Base-by-base conservation (phyloP, 2,888 invertebrate species). In the Dasypogon diadema region DNA sequence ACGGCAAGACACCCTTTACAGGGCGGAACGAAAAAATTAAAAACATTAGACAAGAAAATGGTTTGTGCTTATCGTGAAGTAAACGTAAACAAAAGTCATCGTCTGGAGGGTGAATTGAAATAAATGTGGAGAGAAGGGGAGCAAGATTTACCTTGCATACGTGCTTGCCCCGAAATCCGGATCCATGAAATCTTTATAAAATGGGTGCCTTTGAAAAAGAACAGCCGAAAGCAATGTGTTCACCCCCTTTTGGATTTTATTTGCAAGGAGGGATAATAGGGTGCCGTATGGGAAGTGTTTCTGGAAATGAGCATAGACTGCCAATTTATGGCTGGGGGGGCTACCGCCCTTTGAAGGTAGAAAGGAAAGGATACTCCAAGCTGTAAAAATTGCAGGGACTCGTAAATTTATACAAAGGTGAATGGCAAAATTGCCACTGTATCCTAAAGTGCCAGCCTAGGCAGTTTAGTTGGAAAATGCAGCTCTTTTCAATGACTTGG, bases 151-250 rank as follows among this genome's bases (percentile, higher is more conserved):
- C 8, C 8, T 12, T 42, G 42, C 42, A 42, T 42, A n/a, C 42
- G 42, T n/a, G n/a, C 42, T 42, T 42, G 8, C 4, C 18, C 16
- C n/a, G n/a, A n/a, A n/a, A n/a, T n/a, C n/a, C n/a, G n/a, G n/a
- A n/a, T n/a, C 18, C 51, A 51, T 51, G 51, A 51, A 51, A 51
- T 8, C 6, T 42, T 21, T 5, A 51, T 51, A 51, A 51, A 51
- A 21, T 12, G 21, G 12, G 18, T 18, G 18, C 21, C 18, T 16
- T 51, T 21, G 51, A 51, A 51, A 51, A 16, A 18, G n/a, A 51
- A 51, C 21, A 51, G 6, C 51, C 51, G 4, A 21, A 51, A 51
- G 21, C 51, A 51, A 51, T 18, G 51, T 51, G 51, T 21, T 51
- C 18, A n/a, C 6, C 16, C 18, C 18, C 18, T 51, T 51, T 51